These are phyloP conservation scores for Dicranocentrus wangi DNA, from an alignment of 2,888 invertebrate species.

Conservation along the genomic window DNA sequence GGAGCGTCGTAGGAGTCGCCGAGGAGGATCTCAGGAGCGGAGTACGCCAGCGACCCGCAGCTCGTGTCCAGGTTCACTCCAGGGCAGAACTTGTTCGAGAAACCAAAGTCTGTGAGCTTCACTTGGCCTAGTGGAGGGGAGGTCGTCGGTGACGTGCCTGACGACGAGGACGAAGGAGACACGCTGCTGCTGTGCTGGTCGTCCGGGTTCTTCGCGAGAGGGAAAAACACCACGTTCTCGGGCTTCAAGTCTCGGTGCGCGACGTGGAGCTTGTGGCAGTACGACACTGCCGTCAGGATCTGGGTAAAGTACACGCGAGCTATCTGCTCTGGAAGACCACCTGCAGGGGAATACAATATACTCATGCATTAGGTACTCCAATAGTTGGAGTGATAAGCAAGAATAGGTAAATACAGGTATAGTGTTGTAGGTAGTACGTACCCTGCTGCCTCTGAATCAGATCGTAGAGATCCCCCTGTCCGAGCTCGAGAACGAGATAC, in stretches of 20 bases:
- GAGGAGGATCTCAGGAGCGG: conserved; percentile 97
- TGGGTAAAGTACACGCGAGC: conserved; percentile 95
- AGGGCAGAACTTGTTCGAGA: conserved; percentile 93
- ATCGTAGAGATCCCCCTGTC: conserved; percentile 82
- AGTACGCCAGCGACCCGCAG: conserved; percentile 98
- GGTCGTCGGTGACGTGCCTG: conserved; percentile 23
- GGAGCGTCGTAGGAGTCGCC: conserved; percentile 99
- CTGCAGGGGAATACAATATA: conserved; percentile 72
- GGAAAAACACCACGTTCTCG: conserved; percentile 99
- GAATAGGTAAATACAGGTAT: no score
- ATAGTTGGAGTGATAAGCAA: no score
- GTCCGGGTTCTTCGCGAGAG: conserved; percentile 75
- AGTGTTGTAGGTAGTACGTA: no score
- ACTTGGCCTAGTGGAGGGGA: conserved; percentile 84
- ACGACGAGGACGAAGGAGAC: no score
- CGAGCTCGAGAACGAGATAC: conserved; percentile 96
- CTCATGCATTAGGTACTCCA: not conserved
- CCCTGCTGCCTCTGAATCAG: conserved; percentile 69
- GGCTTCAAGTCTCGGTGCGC: conserved; percentile 97
- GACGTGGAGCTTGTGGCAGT: conserved; percentile 92
- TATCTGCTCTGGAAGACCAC: conserved; percentile 87
- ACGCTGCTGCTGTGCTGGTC: not conserved
- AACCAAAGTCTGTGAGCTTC: conserved; percentile 98
- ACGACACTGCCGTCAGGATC: conserved; percentile 97
- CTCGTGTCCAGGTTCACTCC: conserved; percentile 98